Conservation (phyloP, 1,140 invertebrate species). For the Lepidurus couesii region DNA sequence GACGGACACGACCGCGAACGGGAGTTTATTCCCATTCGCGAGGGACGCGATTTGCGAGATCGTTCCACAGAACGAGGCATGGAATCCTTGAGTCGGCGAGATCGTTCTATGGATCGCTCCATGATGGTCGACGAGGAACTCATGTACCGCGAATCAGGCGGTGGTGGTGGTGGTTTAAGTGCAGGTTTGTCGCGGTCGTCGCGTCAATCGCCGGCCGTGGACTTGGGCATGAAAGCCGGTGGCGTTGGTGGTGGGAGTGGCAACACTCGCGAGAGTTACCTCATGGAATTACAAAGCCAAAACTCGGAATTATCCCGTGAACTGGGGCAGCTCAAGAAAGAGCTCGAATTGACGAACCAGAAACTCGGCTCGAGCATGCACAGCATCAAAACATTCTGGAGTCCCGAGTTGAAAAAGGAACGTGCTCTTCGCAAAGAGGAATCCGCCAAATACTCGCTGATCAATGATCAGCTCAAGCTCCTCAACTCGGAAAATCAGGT, state of each 20-base stretch:
- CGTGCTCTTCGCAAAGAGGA: constrained; percentile 93
- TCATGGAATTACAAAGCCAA: constrained; percentile 89
- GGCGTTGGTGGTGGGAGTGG: constrained; percentile 37
- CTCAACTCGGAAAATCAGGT: constrained; percentile 97
- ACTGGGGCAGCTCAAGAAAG: constrained; percentile 90
- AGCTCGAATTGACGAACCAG: constrained; percentile 93
- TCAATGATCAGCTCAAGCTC: constrained; percentile 94
- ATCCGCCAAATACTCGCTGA: constrained; percentile 90
- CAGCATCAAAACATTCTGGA: constrained; percentile 99
- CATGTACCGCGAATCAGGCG: constrained; percentile 36
- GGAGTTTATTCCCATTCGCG: constrained; percentile 73
- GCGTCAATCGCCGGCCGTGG: constrained; percentile 65
- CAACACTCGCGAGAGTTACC: constrained; percentile 54
- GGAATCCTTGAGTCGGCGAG: constrained; percentile 42
- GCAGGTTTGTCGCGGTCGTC: constrained; percentile 49
- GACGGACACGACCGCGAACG: constrained; percentile 56
- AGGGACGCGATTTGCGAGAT: constrained; percentile 52
- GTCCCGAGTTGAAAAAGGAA: constrained; percentile 97
- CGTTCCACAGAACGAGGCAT: constrained; percentile 53
- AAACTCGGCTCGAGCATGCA: constrained; percentile 98
- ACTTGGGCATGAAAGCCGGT: constrained; percentile 45
- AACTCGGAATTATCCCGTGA: constrained; percentile 93
- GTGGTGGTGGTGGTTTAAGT: constrained; percentile 33
- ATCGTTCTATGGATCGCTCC: constrained; percentile 55
- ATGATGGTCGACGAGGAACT: constrained; percentile 37